Evolutionary conservation across 2,888 invertebrate species (phyloP).

Genomic region (Auanema sp.): DNA sequence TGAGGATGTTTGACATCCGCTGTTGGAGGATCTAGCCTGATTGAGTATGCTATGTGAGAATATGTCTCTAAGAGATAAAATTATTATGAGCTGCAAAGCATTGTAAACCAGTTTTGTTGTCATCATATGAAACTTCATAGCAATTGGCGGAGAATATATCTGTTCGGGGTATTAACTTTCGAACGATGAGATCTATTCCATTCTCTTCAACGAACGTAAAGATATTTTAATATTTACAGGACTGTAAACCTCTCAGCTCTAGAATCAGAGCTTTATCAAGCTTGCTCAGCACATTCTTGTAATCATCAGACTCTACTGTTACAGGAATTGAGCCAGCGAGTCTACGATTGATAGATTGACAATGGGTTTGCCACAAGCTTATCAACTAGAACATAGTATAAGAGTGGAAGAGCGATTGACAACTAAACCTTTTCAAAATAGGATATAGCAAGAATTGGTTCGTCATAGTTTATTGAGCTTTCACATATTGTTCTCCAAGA

Average conservation of each 20-base stretch:
- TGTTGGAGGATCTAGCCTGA: not conserved
- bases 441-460: constrained; percentile 24
- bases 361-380: constrained; percentile 35
- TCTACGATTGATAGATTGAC: constrained; percentile 31
- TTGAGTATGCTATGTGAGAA: too few species aligned
- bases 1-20: constrained; percentile 12
- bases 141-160: constrained; percentile 6
- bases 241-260: constrained; percentile 7
- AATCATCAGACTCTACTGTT: constrained; percentile 20
- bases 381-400: constrained; percentile 23
- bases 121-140: constrained; percentile 25
- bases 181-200: constrained; percentile 9
- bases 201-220: constrained; percentile 6
- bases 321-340: constrained; percentile 23
- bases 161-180: constrained; percentile 23
- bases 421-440: constrained; percentile 30
- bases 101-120: not conserved
- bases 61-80: not conserved
- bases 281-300: constrained; percentile 14
- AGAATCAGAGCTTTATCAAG: not conserved
- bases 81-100: not conserved
- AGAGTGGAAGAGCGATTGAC: not conserved
- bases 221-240: not conserved
- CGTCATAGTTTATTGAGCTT: constrained; percentile 23
- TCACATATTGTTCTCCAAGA: constrained; percentile 22